phyloP scores from a whole-genome alignment of 1,140 invertebrate species.

The Hycleus cichorii region DNA sequence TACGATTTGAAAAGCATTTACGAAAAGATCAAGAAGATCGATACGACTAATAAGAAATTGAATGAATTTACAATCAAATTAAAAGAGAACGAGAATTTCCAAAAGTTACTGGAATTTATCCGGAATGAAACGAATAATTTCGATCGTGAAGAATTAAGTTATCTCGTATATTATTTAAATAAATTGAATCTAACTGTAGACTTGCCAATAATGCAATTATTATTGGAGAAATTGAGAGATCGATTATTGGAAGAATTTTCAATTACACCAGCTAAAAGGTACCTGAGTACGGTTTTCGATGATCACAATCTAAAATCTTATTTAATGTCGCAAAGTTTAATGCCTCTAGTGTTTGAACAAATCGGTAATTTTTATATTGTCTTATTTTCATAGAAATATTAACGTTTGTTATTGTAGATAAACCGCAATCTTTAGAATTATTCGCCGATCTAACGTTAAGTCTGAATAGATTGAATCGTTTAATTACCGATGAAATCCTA shows the following conservation, averaged over 20 bases:
- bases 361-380: slow-evolving; percentile 22
- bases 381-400: not conserved
- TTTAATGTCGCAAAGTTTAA: slow-evolving; percentile 23
- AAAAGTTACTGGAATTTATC: slow-evolving; percentile 20
- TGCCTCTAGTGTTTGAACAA: slow-evolving; percentile 26
- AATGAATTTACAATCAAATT: slow-evolving; percentile 22
- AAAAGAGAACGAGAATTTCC: slow-evolving; percentile 21
- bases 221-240: slow-evolving; percentile 21
- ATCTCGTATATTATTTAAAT: slow-evolving; percentile 29
- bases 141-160: slow-evolving; percentile 27
- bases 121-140: slow-evolving; percentile 19
- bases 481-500: slow-evolving; percentile 27
- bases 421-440: slow-evolving; percentile 20
- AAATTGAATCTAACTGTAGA: slow-evolving; percentile 28
- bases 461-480: slow-evolving; percentile 26
- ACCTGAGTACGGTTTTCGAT: slow-evolving; percentile 22
- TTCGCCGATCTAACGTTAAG: slow-evolving; percentile 27
- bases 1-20: slow-evolving; percentile 33
- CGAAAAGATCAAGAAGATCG: slow-evolving; percentile 18
- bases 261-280: slow-evolving; percentile 18
- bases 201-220: slow-evolving; percentile 19
- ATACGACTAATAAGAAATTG: slow-evolving; percentile 7
- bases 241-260: slow-evolving; percentile 19
- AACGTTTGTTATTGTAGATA: slow-evolving; percentile 23
- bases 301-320: slow-evolving; percentile 25